These are phyloP conservation scores for Drosophila affinis DNA, from an alignment of 2,888 invertebrate genomes.

Conservation along the genomic window DNA sequence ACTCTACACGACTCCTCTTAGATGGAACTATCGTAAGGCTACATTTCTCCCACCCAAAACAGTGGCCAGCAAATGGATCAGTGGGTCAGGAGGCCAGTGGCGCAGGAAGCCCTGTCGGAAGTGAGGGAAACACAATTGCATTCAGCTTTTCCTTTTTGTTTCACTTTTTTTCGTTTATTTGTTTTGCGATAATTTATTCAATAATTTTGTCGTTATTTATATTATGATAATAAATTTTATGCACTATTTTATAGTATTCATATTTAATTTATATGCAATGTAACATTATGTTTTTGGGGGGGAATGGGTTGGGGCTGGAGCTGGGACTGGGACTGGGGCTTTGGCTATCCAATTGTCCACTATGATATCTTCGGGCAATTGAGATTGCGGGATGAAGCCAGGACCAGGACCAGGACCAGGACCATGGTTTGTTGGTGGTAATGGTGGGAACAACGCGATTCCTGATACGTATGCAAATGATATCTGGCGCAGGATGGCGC, in stretches of 20 bases:
- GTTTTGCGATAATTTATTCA: conserved; percentile 76
- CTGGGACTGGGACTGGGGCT: conserved; percentile 6
- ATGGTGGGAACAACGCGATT: conserved; percentile 50
- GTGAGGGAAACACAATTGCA: conserved; percentile 22
- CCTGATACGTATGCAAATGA: conserved; percentile 69
- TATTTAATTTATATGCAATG: conserved; percentile 71
- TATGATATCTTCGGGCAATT: conserved; percentile 29
- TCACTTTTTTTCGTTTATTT: conserved; percentile 12
- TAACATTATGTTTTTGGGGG: conserved; percentile 64
- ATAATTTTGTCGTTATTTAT: conserved; percentile 72
- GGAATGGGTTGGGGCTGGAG: not conserved
- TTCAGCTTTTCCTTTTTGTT: conserved; percentile 16
- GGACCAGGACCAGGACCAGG: conserved; percentile 1
- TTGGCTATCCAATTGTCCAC: conserved; percentile 26
- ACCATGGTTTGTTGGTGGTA: conserved; percentile 7
- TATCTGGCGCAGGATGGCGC: conserved; percentile 57
- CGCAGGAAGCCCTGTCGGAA: conserved; percentile 27
- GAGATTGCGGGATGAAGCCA: not conserved
- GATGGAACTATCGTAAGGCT: not conserved
- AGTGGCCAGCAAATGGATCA: conserved; percentile 52
- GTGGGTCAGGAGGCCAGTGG: conserved; percentile 30
- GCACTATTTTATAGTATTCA: conserved; percentile 81
- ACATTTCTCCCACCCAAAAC: conserved; percentile 1
- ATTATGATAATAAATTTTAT: conserved; percentile 65
- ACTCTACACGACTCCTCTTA: not conserved